Conservation (phyloP, 1,140 invertebrate species). For the Caenorhabditis remanei region DNA sequence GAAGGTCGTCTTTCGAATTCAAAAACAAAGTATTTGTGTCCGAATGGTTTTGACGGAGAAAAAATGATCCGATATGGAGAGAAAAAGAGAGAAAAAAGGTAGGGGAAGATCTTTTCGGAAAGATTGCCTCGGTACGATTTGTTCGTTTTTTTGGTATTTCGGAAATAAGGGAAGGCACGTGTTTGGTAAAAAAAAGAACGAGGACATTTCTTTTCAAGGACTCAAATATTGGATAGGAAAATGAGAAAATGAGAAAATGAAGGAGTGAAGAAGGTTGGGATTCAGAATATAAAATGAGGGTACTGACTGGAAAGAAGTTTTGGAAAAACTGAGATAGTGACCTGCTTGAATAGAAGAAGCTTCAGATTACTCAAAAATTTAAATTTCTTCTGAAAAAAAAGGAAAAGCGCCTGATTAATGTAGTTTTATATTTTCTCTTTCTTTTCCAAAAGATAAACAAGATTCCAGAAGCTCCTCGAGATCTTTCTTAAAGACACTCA, state of each 20-base stretch:
- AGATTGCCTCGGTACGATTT: neutral
- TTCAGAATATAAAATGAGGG: too few species aligned
- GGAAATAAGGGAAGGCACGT: neutral
- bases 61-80: slow-evolving; percentile 18
- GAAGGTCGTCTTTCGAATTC: neutral
- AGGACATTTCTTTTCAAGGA: slow-evolving; percentile 26
- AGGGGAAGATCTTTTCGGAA: neutral
- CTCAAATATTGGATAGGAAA: neutral
- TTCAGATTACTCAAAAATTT: too few species aligned
- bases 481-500: neutral
- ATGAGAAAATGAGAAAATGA: neutral
- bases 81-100: neutral
- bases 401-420: too few species aligned
- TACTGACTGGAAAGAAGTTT: too few species aligned
- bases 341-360: too few species aligned
- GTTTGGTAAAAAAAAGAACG: neutral
- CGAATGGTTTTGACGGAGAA: slow-evolving; percentile 20
- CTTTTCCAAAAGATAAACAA: too few species aligned
- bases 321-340: too few species aligned
- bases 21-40: neutral
- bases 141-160: slow-evolving; percentile 4
- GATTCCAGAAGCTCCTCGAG: too few species aligned
- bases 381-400: too few species aligned
- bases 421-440: too few species aligned
- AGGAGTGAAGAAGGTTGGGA: too few species aligned